These are phyloP conservation scores for Amphilophus citrinellus DNA, from an alignment of 2,113 vertebrate species.

Conservation along the genomic window DNA sequence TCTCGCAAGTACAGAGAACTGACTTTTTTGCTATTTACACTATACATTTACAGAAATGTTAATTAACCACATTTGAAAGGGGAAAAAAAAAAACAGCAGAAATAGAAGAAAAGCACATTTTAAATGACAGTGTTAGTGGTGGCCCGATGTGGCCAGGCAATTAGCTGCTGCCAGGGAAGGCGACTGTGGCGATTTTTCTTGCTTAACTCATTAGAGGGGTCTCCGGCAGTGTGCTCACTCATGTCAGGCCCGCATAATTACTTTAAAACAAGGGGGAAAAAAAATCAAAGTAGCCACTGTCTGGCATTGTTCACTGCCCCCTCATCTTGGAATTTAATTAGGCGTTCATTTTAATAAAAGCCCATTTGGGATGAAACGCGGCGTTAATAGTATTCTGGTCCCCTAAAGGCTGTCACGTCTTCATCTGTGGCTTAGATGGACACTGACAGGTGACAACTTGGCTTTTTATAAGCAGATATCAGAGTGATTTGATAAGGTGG, in stretches of 20 bases:
- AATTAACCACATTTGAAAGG: constrained; percentile 58
- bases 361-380: constrained; percentile 82
- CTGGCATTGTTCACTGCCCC: constrained; percentile 81
- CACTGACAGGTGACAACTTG: constrained; percentile 73
- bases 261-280: constrained; percentile 79
- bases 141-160: constrained; percentile 80
- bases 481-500: constrained; percentile 51
- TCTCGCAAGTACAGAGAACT: neutral
- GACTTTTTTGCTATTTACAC: constrained; percentile 31
- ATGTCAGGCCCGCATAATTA: constrained; percentile 86
- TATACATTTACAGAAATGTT: constrained; percentile 46
- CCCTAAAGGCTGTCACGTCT: constrained; percentile 68
- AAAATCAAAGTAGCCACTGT: constrained; percentile 83
- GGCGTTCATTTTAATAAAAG: constrained; percentile 85
- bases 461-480: constrained; percentile 50
- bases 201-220: constrained; percentile 85
- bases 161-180: constrained; percentile 83
- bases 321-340: constrained; percentile 86
- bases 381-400: constrained; percentile 73
- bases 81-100: constrained; percentile 48
- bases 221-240: constrained; percentile 82
- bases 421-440: constrained; percentile 71
- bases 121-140: constrained; percentile 79
- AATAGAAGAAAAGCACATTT: constrained; percentile 66
- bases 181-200: constrained; percentile 85